These are phyloP conservation scores for Atethmia centrago DNA, from an alignment of 2,888 invertebrate species.

Conservation along the genomic window DNA sequence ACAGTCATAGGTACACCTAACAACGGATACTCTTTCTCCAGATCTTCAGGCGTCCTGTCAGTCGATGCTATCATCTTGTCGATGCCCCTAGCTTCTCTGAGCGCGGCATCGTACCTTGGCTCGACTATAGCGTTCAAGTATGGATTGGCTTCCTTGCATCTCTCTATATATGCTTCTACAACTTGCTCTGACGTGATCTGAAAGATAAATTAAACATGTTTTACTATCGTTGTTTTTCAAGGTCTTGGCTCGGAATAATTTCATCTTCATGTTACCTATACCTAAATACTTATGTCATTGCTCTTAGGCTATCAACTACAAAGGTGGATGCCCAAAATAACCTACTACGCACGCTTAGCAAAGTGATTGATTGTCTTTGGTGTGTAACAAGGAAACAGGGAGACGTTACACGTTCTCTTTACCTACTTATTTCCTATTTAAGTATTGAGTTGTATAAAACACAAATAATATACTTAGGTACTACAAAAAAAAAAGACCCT, in stretches of 20 bases:
- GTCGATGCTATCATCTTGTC: slow-evolving; percentile 92
- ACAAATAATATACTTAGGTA: no score
- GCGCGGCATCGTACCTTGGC: slow-evolving; percentile 93
- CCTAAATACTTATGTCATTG: no score
- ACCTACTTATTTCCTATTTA: no score
- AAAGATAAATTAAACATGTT: slow-evolving; percentile 63
- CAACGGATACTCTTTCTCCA: slow-evolving; percentile 93
- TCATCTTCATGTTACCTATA: background rate
- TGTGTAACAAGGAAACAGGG: no score
- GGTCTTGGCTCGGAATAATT: background rate
- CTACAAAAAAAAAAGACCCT: no score
- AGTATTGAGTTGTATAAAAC: no score
- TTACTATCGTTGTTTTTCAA: background rate
- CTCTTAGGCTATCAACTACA: no score
- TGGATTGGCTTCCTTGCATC: slow-evolving; percentile 95
- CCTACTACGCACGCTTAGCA: no score
- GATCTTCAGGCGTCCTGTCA: slow-evolving; percentile 89
- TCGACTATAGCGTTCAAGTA: slow-evolving; percentile 95
- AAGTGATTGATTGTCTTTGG: no score
- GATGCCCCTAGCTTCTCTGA: slow-evolving; percentile 93
- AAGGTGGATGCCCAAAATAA: no score
- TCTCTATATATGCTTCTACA: slow-evolving; percentile 93
- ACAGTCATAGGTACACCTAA: slow-evolving; percentile 96
- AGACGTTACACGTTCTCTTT: no score
- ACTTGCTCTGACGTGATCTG: slow-evolving; percentile 93